Evolutionary conservation across 2,888 invertebrate species (phyloP), one percentile per base, ranked within the genome.

Genomic region (Iselma pallidipennis): DNA sequence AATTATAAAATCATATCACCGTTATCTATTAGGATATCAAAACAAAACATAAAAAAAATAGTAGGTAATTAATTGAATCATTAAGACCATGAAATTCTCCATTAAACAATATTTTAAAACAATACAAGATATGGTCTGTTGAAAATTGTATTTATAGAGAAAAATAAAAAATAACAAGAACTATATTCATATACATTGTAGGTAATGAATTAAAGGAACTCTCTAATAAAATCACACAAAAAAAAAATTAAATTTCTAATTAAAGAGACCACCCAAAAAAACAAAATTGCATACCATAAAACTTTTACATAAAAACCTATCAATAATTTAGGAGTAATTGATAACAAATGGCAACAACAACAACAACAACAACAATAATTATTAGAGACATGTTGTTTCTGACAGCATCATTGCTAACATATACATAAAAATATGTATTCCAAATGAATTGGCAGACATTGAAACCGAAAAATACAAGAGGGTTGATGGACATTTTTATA

Each of bases 401-500:
- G 61, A 61, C 61, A 61, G 56, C 49, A 45, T 49, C 55, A 58
- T 58, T 59, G 53, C 31, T 49, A 54, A 59, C 59, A 59, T 51
- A 61, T 55, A 61, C 56, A 59, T 54, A n/a, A n/a, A n/a, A n/a
- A n/a, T n/a, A n/a, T n/a, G n/a, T n/a, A 50, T 59, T 59, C 49
- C 59, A 31, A 48, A 19, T 52, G 61, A 61, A 56, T 61, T 51
- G 59, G 25, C 52, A 26, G 55, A 23, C 49, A 59, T 59, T 59
- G 56, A 51, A 60, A 60, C 50, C 26, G 50, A 16, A 16, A 28
- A 28, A 48, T 26, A 33, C 48, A 52, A 55, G n/a, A n/a, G n/a
- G n/a, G n/a, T n/a, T 56, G 56, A 56, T 49, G 25, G 52, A 52
- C 28, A 26, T 29, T 50, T 50, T 50, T 50, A n/a, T 50, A 14